Percentiles rank a stretch among this genome's conserved stretches.
phyloP scores from a whole-genome alignment of 1,140 invertebrate species.

The Phymorhynchus buccinoides region DNA sequence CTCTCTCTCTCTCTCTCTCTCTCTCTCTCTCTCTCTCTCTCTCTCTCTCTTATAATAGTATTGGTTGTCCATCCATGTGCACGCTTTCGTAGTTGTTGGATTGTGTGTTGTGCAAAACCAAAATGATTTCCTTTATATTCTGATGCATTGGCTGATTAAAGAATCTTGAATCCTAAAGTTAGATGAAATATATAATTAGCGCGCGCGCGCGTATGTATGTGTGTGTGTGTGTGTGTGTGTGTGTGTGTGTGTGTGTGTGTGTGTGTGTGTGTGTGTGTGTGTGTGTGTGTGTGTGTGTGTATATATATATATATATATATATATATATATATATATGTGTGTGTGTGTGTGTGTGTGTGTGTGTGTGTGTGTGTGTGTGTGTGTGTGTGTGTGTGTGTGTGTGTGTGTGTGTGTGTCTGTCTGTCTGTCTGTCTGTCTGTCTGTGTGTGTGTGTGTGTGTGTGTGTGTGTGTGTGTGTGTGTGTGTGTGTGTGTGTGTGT shows the following conservation, averaged over 20 bases:
- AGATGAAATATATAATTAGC: too few species aligned
- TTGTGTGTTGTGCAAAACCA: too few species aligned
- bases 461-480: conserved; percentile 2
- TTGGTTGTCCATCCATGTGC: too few species aligned
- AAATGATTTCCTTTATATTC: too few species aligned
- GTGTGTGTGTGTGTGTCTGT: neutral
- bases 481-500: conserved; percentile 4
- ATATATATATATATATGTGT: too few species aligned
- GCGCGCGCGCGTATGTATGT: neutral
- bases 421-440: neutral
- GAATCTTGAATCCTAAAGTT: too few species aligned
- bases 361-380: neutral
- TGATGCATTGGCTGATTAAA: too few species aligned
- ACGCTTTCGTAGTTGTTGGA: too few species aligned
- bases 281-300: neutral
- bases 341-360: neutral
- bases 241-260: neutral
- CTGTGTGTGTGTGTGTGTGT: neutral
- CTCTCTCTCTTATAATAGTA: too few species aligned
- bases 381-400: neutral
- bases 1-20: neutral
- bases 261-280: neutral
- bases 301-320: too few species aligned
- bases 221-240: neutral
- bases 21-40: too few species aligned